Evolutionary conservation across 2,113 vertebrate species (phyloP), one percentile per base, ranked within the genome.

Genomic region (Camarhynchus parvulus): DNA sequence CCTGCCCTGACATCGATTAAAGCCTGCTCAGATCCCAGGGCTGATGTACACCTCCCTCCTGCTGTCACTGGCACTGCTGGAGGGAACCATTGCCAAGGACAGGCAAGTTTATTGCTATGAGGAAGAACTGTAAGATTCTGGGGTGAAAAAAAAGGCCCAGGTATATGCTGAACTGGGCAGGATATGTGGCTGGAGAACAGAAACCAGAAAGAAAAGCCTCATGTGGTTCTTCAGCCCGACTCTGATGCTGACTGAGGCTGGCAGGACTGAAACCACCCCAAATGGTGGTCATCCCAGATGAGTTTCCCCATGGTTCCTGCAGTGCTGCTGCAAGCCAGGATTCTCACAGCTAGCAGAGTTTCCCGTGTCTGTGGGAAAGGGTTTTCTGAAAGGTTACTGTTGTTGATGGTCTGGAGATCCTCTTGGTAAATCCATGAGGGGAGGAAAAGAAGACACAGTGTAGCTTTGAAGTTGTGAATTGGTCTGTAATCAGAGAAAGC

Each of bases 21-120:
- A 83, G 27, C 28, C n/a, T 0, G 0, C 56, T 72, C 44, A 64
- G 69, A 64, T 64, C 9, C 2, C 4, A 10, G 44, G n/a, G 30
- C 25, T 95, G 74, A 55, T 56, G 70, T n/a, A 49, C 47, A 47
- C 50, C 39, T 63, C 64, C 37, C 28, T 88, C 28, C 19, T 1
- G 5, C 50, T 75, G 89, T 33, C 78, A 23, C 41, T 35, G 46
- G 31, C 7, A 7, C 37, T 64, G 39, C 13, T 47, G 16, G 18
- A 90, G 10, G 20, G 14, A 81, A 31, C 1, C 3, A 11, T 39
- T 92, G 83, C 64, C 80, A 86, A 35, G 3, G 6, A 55, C 24
- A 94, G 22, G 21, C n/a, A 61, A 70, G 18, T 86, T 67, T 78
- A 72, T 52, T 19, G 11, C 28, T 20, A 22, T 35, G 50, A 83